Evolutionary conservation across 2,797 vertebrate genomes (phyloP), one percentile per base, ranked within the genome.

Genomic region (Tympanoctomys barrerae): DNA sequence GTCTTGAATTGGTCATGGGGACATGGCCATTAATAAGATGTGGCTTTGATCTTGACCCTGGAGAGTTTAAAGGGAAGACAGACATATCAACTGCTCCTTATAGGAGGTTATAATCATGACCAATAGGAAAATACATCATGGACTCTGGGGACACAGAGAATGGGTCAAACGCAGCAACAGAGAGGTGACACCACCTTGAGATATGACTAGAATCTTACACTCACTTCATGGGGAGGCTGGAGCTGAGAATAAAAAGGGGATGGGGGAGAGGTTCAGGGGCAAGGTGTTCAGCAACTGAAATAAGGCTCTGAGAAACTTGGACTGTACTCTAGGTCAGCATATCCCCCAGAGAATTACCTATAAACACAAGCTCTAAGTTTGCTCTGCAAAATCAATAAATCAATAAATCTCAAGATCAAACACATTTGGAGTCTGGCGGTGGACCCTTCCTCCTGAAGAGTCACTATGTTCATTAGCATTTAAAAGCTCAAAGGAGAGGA

Each of bases 321-420:
- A 70, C 88, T 90, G 90, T 31, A 68, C 46, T 94, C 57, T 61
- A 90, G 73, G 39, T 68, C 94, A 96, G 62, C 36, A 18, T 64
- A 70, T 62, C 79, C 33, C 28, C 70, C 78, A 49, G 46, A 71
- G 82, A 95, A 73, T 71, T 57, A 75, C 83, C 83, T 95, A 54
- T 22, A 95, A 91, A 78, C 26, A 2, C 2, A 6, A 94, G 91
- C 66, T 62, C 28, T 49, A n/a, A 68, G 79, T 94, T 92, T 92
- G 42, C 70, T 90, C 68, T 22, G 26, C 68, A 81, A 93, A 89
- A 84, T 93, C 93, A 83, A 80, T 86, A 57, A 87, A 79, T 94
- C 95, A 70, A 31, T 88, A 93, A 82, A 82, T 92, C 91, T 83
- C 86, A 57, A 70, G 91, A 83, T 92, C 91, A 94, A 82, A 92